Conservation (phyloP, 2,797 vertebrate genomes). For the Limnodromus scolopaceus region DNA sequence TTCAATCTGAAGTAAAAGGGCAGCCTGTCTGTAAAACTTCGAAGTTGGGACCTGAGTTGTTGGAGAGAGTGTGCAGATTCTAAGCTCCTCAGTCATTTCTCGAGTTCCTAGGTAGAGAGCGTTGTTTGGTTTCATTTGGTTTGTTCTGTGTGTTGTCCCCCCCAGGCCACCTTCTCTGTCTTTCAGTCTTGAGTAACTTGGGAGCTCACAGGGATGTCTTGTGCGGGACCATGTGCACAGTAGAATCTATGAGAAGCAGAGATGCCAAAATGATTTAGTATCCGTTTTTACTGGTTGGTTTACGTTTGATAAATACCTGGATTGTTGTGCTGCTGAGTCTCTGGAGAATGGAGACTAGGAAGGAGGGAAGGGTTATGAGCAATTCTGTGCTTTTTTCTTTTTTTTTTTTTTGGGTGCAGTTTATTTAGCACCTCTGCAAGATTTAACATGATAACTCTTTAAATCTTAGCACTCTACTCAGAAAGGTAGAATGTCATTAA, state of each 20-base stretch:
- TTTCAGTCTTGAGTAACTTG: neutral
- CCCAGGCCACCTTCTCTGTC: neutral
- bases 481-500: conserved; percentile 30
- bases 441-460: conserved; percentile 29
- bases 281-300: neutral
- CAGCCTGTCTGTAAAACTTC: neutral
- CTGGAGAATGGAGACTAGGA: neutral
- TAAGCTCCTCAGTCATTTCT: neutral
- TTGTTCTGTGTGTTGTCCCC: neutral
- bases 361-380: neutral
- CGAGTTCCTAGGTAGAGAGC: neutral
- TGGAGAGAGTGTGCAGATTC: neutral
- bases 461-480: neutral
- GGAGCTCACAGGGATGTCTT: neutral
- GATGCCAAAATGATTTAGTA: neutral
- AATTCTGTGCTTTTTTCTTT: neutral
- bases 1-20: neutral
- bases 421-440: conserved; percentile 44
- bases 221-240: neutral
- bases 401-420: neutral
- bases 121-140: neutral
- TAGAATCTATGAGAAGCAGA: neutral
- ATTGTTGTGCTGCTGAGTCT: neutral
- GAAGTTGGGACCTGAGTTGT: neutral
- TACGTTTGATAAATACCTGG: neutral